Conservation (phyloP, 2,113 vertebrate species). For the Notothenia coriiceps region DNA sequence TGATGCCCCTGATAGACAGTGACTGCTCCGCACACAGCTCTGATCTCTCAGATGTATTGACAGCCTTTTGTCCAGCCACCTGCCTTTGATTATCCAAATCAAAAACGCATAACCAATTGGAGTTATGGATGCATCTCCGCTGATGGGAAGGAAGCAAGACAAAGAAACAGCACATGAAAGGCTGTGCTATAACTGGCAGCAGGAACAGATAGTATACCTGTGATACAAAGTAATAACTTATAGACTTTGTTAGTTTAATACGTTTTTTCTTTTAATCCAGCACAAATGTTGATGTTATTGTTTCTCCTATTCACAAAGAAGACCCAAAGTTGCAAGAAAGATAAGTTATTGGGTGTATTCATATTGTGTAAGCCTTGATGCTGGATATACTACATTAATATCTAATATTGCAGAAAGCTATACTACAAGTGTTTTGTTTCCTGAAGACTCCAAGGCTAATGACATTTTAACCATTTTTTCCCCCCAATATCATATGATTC, state of each 20-base stretch:
- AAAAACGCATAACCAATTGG: slow-evolving; percentile 42
- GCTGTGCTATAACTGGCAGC: not conserved
- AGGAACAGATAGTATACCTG: not conserved
- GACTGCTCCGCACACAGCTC: slow-evolving; percentile 50
- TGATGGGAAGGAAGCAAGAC: slow-evolving; percentile 14
- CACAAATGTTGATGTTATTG: slow-evolving; percentile 10
- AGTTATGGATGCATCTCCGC: slow-evolving; percentile 21
- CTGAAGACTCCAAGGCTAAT: slow-evolving; percentile 62
- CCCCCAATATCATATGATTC: slow-evolving; percentile 51
- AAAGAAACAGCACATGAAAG: not conserved
- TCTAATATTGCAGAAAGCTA: slow-evolving; percentile 69
- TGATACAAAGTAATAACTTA: not conserved
- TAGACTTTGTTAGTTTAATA: not conserved
- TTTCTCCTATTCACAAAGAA: not conserved
- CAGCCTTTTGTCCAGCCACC: slow-evolving; percentile 62
- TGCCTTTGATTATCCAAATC: slow-evolving; percentile 52
- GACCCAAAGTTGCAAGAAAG: slow-evolving; percentile 18
- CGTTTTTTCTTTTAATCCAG: not conserved
- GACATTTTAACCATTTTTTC: slow-evolving; percentile 59
- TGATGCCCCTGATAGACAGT: slow-evolving; percentile 62
- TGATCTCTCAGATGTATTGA: slow-evolving; percentile 33
- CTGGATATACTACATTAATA: slow-evolving; percentile 69
- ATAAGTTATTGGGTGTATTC: slow-evolving; percentile 28
- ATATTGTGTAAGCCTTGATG: slow-evolving; percentile 56
- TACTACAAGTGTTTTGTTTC: slow-evolving; percentile 49